A percentile compares a stretch with the other conserved stretches of the same genome.
Conservation (phyloP, 2,888 invertebrate species). For the Heliconius cydno region DNA sequence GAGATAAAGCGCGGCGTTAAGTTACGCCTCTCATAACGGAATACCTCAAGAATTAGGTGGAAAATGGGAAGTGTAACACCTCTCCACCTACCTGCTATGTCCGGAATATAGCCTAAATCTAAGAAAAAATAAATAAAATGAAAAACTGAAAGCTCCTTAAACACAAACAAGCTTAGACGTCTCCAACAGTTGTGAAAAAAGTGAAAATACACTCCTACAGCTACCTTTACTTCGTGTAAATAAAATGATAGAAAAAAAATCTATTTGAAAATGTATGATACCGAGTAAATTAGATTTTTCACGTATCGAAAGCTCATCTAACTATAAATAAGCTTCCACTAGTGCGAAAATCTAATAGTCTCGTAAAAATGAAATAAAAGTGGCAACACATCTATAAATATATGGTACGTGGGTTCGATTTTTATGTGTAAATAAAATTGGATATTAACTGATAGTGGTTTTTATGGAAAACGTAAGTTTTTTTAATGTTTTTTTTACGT, state of each 20-base stretch:
- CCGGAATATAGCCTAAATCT: neutral
- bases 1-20: too few relatives aligned
- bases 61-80: neutral
- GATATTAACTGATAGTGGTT: neutral
- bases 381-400: neutral
- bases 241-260: slow-evolving; percentile 55
- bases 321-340: slow-evolving; percentile 57
- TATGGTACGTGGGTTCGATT: neutral
- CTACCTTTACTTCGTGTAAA: slow-evolving; percentile 40
- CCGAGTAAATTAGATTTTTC: slow-evolving; percentile 60
- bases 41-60: neutral
- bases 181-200: neutral
- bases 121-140: neutral
- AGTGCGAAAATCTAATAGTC: slow-evolving; percentile 60
- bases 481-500: neutral
- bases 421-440: slow-evolving; percentile 2
- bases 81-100: neutral
- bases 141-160: neutral
- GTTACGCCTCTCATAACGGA: too few relatives aligned
- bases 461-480: neutral
- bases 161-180: neutral
- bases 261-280: slow-evolving; percentile 54
- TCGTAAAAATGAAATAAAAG: slow-evolving; percentile 48
- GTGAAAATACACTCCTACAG: neutral
- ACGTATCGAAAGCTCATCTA: slow-evolving; percentile 58